Conservation (phyloP, 2,888 invertebrate species). For the Tinea pellionella region DNA sequence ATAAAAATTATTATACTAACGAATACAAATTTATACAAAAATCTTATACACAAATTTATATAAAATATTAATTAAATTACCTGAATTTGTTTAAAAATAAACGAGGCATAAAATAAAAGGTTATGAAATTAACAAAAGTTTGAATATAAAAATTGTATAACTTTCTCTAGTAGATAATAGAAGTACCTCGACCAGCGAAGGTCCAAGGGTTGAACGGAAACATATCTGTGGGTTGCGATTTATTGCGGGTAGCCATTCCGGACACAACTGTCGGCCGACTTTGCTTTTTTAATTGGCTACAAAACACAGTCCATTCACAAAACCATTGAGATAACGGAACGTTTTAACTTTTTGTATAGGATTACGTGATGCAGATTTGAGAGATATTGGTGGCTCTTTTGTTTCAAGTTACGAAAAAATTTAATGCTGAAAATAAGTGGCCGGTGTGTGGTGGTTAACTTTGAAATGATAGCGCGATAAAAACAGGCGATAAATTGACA, state of each 20-base stretch:
- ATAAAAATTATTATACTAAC: no score
- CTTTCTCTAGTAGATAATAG: not conserved
- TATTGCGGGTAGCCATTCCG: conserved; percentile 44
- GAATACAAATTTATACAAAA: no score
- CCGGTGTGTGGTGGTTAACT: not conserved
- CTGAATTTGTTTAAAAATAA: not conserved
- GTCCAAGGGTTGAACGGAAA: conserved; percentile 40
- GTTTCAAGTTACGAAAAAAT: not conserved
- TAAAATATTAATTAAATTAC: not conserved
- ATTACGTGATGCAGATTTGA: conserved; percentile 17
- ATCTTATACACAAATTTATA: not conserved
- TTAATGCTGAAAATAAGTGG: not conserved
- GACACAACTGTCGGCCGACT: conserved; percentile 47
- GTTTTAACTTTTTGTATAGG: conserved; percentile 24
- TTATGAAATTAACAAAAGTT: not conserved
- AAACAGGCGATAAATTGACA: no score
- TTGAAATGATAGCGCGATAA: no score
- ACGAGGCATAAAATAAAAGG: not conserved
- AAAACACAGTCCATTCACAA: conserved; percentile 59
- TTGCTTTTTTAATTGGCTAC: conserved; percentile 59
- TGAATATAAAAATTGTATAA: not conserved
- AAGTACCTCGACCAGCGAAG: not conserved
- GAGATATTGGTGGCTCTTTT: not conserved
- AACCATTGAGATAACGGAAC: conserved; percentile 43
- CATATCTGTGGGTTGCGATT: conserved; percentile 61